Conservation (phyloP, 2,888 invertebrate species). For the Mesorhabditis belari region DNA sequence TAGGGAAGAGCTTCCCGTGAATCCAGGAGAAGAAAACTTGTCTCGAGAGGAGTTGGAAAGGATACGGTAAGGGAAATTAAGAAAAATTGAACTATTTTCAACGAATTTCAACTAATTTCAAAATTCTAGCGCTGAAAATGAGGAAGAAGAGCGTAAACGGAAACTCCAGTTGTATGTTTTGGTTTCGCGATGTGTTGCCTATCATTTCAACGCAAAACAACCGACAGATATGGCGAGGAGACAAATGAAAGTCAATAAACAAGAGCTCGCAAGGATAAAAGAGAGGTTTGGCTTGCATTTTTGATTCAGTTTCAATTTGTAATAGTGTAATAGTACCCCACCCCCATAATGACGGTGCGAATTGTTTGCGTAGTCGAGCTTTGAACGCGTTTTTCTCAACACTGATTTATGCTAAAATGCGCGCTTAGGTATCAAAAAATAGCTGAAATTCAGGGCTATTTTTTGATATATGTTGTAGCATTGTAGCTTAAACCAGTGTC, state of each 20-base stretch:
- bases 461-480: no score
- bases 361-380: no score
- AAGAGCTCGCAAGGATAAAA: slow-evolving; percentile 62
- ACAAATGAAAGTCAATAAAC: slow-evolving; percentile 89
- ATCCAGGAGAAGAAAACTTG: slow-evolving; percentile 13
- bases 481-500: no score
- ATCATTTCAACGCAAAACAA: slow-evolving; percentile 96
- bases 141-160: slow-evolving; percentile 90
- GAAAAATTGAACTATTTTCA: no score
- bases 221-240: slow-evolving; percentile 84
- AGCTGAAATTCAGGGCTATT: no score
- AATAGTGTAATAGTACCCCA: no score
- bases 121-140: slow-evolving; percentile 78
- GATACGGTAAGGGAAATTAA: slow-evolving; percentile 42
- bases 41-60: slow-evolving; percentile 50
- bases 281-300: no score
- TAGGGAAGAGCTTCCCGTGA: slow-evolving; percentile 8
- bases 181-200: slow-evolving; percentile 79
- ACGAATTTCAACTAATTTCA: neutral
- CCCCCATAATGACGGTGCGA: no score
- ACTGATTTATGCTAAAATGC: no score
- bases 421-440: no score
- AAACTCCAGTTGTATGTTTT: slow-evolving; percentile 95
- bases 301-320: no score
- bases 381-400: no score